phyloP scores from a whole-genome alignment of 2,888 invertebrate species.

The Metacarcinus magister region DNA sequence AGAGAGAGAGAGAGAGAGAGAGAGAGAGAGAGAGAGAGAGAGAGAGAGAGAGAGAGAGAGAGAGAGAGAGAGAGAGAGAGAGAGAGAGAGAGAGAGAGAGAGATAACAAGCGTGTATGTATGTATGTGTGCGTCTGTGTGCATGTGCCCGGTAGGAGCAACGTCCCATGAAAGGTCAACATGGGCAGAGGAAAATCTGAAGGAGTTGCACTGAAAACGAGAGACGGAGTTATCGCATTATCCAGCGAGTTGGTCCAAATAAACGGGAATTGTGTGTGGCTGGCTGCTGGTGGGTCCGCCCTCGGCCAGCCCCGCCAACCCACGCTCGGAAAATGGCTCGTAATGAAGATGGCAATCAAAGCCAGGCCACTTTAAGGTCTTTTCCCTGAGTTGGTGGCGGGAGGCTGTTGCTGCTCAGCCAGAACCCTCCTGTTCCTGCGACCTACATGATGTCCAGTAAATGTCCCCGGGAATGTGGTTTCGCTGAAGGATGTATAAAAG shows the following conservation, averaged over 20 bases:
- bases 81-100: not conserved
- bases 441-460: not conserved
- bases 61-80: not conserved
- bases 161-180: conserved; percentile 6
- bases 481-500: not conserved
- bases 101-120: not conserved
- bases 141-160: not conserved
- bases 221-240: conserved; percentile 21
- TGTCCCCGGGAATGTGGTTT: not conserved
- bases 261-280: conserved; percentile 18
- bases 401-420: conserved; percentile 1
- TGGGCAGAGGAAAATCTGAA: conserved; percentile 41
- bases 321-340: conserved; percentile 43
- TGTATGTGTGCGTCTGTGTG: not conserved
- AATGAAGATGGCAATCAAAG: conserved; percentile 36
- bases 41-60: conserved; percentile 46
- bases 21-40: conserved; percentile 60
- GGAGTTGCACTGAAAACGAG: not conserved
- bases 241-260: conserved; percentile 33
- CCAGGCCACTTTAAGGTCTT: conserved; percentile 7
- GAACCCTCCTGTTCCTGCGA: not conserved
- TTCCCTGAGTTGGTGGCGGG: not conserved
- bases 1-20: conserved; percentile 60
- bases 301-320: not conserved
- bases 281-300: not conserved